Base-by-base conservation (phyloP, 2,113 vertebrate species). In the Ageneiosus marmoratus region DNA sequence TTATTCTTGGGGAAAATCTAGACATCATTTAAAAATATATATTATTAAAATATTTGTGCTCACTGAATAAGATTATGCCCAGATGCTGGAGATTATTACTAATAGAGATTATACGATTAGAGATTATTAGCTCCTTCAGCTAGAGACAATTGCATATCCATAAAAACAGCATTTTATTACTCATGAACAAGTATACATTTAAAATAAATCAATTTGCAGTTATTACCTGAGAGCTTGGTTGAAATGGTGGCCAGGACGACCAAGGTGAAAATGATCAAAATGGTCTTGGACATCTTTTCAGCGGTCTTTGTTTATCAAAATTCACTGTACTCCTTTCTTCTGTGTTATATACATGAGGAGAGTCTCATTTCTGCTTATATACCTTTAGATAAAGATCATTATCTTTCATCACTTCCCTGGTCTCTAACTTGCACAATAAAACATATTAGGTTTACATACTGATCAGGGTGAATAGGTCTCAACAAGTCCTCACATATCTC, bases 221-320 rank as follows among this genome's bases (percentile, higher is more conserved):
- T 27, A 56, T 85, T 89, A 93, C 93, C 91, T 87, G 87, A 67
- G 73, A 82, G 80, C 65, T 83, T 6, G 20, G 24, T 82, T 29
- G 88, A 34, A 65, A 65, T 85, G 29, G 74, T 56, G 12, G 82
- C 13, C 63, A 93, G 77, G 80, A 92, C 18, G 50, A 92, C 5
- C 73, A 93, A 46, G 62, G 92, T 72, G 10, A 92, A 78, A 50
- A 72, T 48, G 20, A 85, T 55, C 50, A 48, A 72, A 5, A 81
- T 4, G 16, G 88, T 74, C 80, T 86, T 90, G 77, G 89, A 87
- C 93, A 93, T 93, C 70, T 20, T 81, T 69, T 72, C 41, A 76
- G 8, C 74, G 2, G n/a, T 24, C 65, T 1, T 77, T 27, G 34
- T 75, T 24, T 29, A 11, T 6, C 55, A 63, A 27, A 76, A 11